phyloP scores from a whole-genome alignment of 1,140 invertebrate genomes.

The Papilio polyxenes region DNA sequence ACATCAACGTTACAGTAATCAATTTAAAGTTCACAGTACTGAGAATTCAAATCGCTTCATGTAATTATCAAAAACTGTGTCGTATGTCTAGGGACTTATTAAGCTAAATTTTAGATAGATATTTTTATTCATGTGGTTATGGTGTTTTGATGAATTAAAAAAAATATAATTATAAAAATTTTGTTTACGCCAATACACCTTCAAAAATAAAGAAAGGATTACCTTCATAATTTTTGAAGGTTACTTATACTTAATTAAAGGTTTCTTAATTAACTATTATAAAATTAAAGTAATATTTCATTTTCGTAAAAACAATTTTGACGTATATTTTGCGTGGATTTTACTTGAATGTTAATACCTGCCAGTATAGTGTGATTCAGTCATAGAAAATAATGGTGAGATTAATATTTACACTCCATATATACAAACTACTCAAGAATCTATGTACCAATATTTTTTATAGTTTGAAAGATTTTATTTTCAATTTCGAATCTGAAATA shows the following conservation, averaged over 20 bases:
- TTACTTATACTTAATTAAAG: no score
- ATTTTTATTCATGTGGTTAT: conserved; percentile 25
- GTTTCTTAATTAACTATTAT: no score
- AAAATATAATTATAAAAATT: neutral
- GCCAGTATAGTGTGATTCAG: no score
- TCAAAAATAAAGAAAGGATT: no score
- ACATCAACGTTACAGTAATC: conserved; percentile 49
- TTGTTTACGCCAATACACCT: no score
- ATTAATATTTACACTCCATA: no score
- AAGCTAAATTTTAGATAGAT: conserved; percentile 47
- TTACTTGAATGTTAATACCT: no score
- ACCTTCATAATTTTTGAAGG: no score
- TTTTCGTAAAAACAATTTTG: no score
- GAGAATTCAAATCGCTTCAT: conserved; percentile 6
- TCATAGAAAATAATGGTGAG: no score
- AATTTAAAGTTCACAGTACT: conserved; percentile 46
- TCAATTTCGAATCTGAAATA: neutral
- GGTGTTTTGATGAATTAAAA: neutral
- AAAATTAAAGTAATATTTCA: no score
- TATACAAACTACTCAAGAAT: neutral
- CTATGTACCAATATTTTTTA: neutral
- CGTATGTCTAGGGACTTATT: conserved; percentile 48
- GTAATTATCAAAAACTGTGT: conserved; percentile 26
- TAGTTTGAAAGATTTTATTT: neutral
- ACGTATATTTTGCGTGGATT: no score